Percentiles rank a stretch among this genome's conserved stretches.
Evolutionary conservation across 2,797 vertebrate species (phyloP).

Genomic region (Tenualosa thibaudeaui): DNA sequence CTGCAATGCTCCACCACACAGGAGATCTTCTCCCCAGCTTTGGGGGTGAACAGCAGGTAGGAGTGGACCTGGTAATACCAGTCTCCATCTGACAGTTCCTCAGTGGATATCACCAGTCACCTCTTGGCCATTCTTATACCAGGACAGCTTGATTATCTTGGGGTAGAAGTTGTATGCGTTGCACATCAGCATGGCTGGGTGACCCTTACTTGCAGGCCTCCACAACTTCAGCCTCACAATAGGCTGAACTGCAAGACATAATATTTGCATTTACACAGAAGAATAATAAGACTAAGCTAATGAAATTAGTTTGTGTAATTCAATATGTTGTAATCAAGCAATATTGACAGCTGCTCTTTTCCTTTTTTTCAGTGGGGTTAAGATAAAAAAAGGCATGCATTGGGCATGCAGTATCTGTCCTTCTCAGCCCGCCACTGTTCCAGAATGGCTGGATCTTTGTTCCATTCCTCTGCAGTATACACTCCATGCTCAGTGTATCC

Average conservation of each 20-base stretch:
- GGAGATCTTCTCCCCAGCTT: constrained; percentile 63
- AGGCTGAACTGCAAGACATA: too few relatives aligned
- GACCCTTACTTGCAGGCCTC: constrained; percentile 40
- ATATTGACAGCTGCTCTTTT: too few relatives aligned
- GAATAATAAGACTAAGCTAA: too few relatives aligned
- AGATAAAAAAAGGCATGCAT: background rate
- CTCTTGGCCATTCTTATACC: constrained; percentile 64
- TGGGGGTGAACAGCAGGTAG: constrained; percentile 63
- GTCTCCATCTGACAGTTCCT: constrained; percentile 65
- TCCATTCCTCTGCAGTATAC: background rate
- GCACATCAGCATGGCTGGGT: constrained; percentile 64
- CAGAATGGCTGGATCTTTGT: background rate
- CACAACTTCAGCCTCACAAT: constrained; percentile 43
- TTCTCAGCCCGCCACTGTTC: accelerated
- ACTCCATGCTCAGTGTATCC: constrained; percentile 19
- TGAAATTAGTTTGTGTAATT: too few relatives aligned
- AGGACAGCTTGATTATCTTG: constrained; percentile 60
- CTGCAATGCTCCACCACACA: constrained; percentile 70
- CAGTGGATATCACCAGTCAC: constrained; percentile 44
- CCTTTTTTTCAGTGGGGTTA: too few relatives aligned
- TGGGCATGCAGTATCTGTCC: background rate
- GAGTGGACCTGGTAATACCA: constrained; percentile 75
- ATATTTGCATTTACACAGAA: too few relatives aligned
- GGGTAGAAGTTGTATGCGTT: constrained; percentile 74
- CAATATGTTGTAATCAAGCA: too few relatives aligned